These are phyloP conservation scores for Ramphastos sulfuratus DNA, from an alignment of 2,113 vertebrate genomes.

Conservation along the genomic window DNA sequence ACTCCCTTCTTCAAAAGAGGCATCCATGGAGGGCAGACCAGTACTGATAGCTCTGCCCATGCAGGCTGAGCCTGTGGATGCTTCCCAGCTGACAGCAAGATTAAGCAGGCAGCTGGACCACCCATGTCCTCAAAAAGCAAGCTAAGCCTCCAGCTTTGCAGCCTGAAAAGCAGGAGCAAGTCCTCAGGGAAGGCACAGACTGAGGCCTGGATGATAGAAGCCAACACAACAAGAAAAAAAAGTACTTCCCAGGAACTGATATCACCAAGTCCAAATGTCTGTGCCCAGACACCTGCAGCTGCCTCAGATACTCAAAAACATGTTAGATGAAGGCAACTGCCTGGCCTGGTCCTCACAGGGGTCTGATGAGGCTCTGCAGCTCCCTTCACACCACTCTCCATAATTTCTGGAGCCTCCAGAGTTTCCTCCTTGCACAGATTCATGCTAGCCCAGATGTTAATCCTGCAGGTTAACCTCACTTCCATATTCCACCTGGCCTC, in stretches of 20 bases:
- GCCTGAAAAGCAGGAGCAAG: background rate
- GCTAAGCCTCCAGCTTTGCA: background rate
- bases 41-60: background rate
- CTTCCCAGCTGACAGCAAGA: background rate
- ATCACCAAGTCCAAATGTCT: background rate
- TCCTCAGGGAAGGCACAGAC: background rate
- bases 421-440: background rate
- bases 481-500: background rate
- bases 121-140: background rate
- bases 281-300: background rate
- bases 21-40: rapidly evolving
- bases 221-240: background rate
- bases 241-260: background rate
- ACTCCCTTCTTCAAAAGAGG: background rate
- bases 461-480: background rate
- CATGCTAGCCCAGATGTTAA: background rate
- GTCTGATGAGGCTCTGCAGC: background rate
- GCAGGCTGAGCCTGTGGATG: background rate
- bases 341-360: background rate
- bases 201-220: background rate
- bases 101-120: background rate
- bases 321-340: background rate
- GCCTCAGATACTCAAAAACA: background rate
- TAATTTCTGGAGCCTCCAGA: background rate
- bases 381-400: background rate